A percentile compares a stretch with the other conserved stretches of the same genome.
phyloP scores from a whole-genome alignment of 2,113 vertebrate genomes.

The Lycaon pictus region DNA sequence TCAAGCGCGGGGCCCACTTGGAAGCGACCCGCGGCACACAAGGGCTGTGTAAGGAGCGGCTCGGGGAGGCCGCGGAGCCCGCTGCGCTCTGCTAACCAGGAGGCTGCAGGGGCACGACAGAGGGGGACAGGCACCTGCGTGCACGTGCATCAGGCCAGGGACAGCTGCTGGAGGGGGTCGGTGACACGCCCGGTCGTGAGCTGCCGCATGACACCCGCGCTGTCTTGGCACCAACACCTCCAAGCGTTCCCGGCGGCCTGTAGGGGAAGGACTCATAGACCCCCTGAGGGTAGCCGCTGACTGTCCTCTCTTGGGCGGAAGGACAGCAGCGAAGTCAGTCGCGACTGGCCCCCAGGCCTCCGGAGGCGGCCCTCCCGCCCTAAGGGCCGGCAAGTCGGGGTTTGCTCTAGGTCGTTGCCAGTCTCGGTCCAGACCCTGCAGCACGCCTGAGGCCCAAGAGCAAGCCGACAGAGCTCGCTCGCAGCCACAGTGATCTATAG shows the following conservation, averaged over 20 bases:
- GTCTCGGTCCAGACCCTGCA: fast-evolving
- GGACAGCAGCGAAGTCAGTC: background rate
- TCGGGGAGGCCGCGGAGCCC: background rate
- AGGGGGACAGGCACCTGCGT: background rate
- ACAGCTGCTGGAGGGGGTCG: background rate
- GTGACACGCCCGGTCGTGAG: background rate
- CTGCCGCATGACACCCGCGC: background rate
- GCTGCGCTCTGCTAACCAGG: background rate
- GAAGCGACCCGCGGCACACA: background rate
- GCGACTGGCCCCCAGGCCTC: background rate
- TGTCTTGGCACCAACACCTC: too few relatives aligned
- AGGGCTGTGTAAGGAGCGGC: background rate
- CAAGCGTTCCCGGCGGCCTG: fast-evolving
- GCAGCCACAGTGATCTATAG: background rate
- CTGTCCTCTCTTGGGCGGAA: fast-evolving
- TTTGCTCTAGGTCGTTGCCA: background rate
- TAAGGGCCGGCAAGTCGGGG: background rate
- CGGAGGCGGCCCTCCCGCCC: background rate
- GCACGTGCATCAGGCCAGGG: too few relatives aligned
- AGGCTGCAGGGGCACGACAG: too few relatives aligned
- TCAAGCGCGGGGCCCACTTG: fast-evolving
- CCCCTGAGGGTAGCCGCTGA: background rate
- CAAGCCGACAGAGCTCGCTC: background rate
- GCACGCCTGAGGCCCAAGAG: background rate
- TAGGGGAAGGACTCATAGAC: background rate